These are phyloP conservation scores for Microtus pennsylvanicus DNA, from an alignment of 2,113 vertebrate species.

Conservation along the genomic window DNA sequence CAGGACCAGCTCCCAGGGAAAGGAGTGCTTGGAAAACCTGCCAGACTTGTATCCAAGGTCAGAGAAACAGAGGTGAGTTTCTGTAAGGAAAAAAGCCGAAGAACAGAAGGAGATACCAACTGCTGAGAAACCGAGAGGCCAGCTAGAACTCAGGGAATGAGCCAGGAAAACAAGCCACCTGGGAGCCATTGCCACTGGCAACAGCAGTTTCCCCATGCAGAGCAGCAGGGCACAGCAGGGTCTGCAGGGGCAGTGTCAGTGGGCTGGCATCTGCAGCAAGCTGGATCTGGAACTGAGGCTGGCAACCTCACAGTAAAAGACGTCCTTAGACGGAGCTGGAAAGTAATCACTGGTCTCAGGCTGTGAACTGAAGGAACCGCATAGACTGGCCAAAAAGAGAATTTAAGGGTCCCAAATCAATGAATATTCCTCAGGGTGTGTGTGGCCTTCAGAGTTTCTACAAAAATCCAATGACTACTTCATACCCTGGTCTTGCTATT, in stretches of 20 bases:
- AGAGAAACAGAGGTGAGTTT: background rate
- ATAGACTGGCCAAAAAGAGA: background rate
- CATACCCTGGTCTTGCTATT: background rate
- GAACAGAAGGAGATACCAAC: background rate
- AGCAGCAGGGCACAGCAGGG: background rate
- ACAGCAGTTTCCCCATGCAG: background rate
- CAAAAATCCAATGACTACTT: no score
- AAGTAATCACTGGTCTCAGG: background rate
- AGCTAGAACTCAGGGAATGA: background rate
- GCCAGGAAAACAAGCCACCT: background rate
- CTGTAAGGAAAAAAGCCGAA: accelerated
- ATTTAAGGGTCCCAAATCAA: background rate
- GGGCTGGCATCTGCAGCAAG: accelerated
- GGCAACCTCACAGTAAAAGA: background rate
- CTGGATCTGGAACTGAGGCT: background rate
- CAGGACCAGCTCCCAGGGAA: background rate
- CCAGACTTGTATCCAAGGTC: background rate
- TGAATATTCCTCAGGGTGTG: accelerated
- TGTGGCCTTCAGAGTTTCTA: accelerated
- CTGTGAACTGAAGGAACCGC: background rate
- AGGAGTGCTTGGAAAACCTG: background rate
- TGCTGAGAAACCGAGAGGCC: background rate
- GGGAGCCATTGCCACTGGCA: background rate
- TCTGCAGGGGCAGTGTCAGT: background rate
- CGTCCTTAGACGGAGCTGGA: background rate